Conservation (phyloP, 2,797 vertebrate genomes). For the Allochrocebus solatus region DNA sequence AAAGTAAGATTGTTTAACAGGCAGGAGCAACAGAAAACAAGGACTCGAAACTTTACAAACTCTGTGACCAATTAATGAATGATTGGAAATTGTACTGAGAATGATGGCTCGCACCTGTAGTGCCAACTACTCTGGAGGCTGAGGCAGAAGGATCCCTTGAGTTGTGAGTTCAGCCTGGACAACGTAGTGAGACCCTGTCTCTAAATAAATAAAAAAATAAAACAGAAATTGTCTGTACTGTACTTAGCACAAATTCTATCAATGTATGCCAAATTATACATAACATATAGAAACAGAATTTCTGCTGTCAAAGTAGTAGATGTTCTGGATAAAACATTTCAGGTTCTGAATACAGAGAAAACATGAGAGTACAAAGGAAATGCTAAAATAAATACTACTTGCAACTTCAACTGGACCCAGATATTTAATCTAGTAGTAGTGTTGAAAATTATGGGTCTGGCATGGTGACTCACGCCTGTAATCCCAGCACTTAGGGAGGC, state of each 20-base stretch:
- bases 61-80: too few relatives aligned
- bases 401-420: background rate
- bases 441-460: background rate
- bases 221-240: background rate
- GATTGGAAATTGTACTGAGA: too few relatives aligned
- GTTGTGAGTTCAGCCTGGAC: too few relatives aligned
- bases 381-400: background rate
- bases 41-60: too few relatives aligned
- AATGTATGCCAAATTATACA: background rate
- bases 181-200: too few relatives aligned
- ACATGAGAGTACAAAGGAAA: background rate
- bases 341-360: background rate
- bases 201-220: background rate
- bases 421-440: background rate
- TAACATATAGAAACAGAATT: background rate
- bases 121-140: too few relatives aligned
- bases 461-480: too few relatives aligned
- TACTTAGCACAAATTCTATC: background rate
- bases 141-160: too few relatives aligned
- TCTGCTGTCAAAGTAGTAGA: background rate
- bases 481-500: too few relatives aligned
- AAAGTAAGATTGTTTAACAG: too few relatives aligned
- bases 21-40: too few relatives aligned
- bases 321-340: background rate
- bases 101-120: too few relatives aligned